Evolutionary conservation across 30 jellyfish, hydroid and myxozoan species (phyloP).

Genomic region (Phacellophora camtschatica): DNA sequence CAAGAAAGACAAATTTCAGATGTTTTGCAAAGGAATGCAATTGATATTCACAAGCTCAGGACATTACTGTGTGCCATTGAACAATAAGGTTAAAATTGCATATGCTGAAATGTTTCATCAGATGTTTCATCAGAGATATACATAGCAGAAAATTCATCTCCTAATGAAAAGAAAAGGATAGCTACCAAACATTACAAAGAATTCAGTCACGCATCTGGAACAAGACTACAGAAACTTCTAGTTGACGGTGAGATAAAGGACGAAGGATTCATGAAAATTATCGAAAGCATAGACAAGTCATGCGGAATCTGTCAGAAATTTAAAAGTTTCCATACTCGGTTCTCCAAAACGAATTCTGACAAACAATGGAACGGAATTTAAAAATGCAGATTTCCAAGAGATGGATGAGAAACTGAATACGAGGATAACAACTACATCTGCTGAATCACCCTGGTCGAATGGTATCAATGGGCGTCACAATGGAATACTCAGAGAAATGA

Average conservation of each 20-base stretch:
- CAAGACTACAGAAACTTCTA: not conserved
- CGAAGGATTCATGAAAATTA: not conserved
- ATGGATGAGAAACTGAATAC: conserved; percentile 1
- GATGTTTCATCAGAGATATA: too few relatives aligned
- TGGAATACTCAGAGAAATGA: not conserved
- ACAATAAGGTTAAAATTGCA: too few relatives aligned
- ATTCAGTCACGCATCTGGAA: conserved; percentile 27
- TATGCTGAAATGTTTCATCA: too few relatives aligned
- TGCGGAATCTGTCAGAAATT: not conserved
- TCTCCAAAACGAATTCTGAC: conserved; percentile 9
- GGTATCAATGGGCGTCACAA: conserved; percentile 40
- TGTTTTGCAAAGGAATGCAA: too few relatives aligned
- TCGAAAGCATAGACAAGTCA: not conserved
- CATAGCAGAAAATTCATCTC: too few relatives aligned
- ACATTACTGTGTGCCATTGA: too few relatives aligned
- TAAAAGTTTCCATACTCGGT: not conserved
- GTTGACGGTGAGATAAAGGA: not conserved
- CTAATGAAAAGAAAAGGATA: not conserved
- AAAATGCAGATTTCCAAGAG: not conserved
- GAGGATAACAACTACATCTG: conserved; percentile 11
- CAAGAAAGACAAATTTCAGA: too few relatives aligned
- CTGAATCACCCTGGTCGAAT: conserved; percentile 56
- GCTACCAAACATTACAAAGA: not conserved
- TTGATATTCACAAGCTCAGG: too few relatives aligned
- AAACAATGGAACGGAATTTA: conserved; percentile 54